Base-by-base conservation (phyloP, 2,888 invertebrate species). In the Tetheella fluctuosa region DNA sequence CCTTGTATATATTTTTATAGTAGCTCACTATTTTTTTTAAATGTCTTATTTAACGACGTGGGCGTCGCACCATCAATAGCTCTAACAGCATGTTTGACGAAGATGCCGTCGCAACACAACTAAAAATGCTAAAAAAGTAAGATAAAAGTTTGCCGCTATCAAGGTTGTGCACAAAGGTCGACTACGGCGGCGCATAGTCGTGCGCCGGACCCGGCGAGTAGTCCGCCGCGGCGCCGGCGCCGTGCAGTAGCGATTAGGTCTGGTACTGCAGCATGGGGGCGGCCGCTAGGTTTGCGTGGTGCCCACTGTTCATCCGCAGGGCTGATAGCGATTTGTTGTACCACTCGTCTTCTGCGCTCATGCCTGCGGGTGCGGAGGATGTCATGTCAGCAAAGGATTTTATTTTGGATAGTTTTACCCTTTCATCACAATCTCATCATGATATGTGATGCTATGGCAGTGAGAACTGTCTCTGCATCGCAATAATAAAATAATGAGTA, bases 301-400 rank as follows among this genome's bases (percentile, higher is more conserved):
- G 98, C 59, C 98, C 97, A 82, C 97, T 96, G 94, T 99, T 99
- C 99, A 99, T 99, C 88, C 99, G 95, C 77, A 99, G 95, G 60
- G 99, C 99, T 64, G 98, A 98, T 81, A 99, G 94, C 81, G 98
- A 98, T 94, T 99, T 99, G 94, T 99, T 99, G 95, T 99, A 99
- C 99, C 99, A 99, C 91, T 99, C 98, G 88, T 97, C 98, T 87
- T 97, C 97, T 56, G 97, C 96, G 73, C 96, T 97, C 97, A 98
- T 98, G 76, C 97, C 98, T 98, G 93, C 48, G 85, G 59, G 68
- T 25, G 25, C 25, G 25, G 25, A 6, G 25, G 34, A 13, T 34
- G 13, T 13, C 13, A 34, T 13, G 34, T 34, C 13, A n/a, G 12
- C 23, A 53, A 1, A 8, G 25, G 23, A 23, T 52, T 13, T 52